Evolutionary conservation across 2,113 vertebrate species (phyloP).

Genomic region (Varanus salvator): DNA sequence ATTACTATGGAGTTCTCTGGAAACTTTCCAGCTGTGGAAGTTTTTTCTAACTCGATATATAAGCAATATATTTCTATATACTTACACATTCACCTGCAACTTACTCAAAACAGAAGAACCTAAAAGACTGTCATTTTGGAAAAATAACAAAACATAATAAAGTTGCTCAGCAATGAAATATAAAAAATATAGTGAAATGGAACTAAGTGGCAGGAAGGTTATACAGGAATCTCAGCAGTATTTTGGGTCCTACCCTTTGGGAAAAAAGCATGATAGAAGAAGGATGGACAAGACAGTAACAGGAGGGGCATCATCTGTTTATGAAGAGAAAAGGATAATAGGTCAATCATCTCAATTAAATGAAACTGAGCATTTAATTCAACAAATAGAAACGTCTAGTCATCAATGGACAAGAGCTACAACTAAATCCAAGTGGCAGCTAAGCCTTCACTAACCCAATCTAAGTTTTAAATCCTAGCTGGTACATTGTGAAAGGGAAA

Average conservation of each 20-base stretch:
- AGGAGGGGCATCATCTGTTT: constrained; percentile 25
- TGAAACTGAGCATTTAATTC: constrained; percentile 37
- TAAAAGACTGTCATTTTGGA: neutral
- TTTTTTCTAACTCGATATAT: neutral
- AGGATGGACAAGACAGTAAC: constrained; percentile 22
- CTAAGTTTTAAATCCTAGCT: rapidly evolving
- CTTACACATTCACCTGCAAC: neutral
- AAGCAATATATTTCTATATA: neutral
- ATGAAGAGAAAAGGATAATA: constrained; percentile 13
- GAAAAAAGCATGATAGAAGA: constrained; percentile 33
- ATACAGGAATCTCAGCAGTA: constrained; percentile 26
- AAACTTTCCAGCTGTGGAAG: neutral
- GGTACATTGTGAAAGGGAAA: neutral
- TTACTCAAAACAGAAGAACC: neutral
- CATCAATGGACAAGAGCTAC: constrained; percentile 26
- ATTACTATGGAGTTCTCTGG: neutral
- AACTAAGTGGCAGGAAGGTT: constrained; percentile 8
- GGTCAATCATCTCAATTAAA: constrained; percentile 40
- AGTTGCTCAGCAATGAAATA: constrained; percentile 23
- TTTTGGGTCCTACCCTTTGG: neutral
- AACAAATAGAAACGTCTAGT: constrained; percentile 31
- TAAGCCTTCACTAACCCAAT: rapidly evolving
- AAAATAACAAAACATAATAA: constrained; percentile 10
- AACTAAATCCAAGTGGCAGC: constrained; percentile 11
- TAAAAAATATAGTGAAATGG: neutral